These are phyloP conservation scores for Agrochola lota DNA, from an alignment of 2,888 invertebrate species.

Conservation along the genomic window DNA sequence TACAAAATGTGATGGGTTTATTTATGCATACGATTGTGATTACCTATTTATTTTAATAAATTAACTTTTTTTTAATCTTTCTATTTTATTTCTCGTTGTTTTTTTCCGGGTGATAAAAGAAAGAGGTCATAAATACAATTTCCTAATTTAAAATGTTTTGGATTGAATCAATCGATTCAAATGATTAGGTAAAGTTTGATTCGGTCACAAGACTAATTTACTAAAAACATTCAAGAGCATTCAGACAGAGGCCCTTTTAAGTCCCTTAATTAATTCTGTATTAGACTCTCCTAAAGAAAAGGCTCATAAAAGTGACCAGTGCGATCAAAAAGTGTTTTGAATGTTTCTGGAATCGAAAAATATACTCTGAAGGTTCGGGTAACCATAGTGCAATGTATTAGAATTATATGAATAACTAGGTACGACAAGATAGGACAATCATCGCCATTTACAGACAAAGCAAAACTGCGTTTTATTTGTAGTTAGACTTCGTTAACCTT, in stretches of 20 bases:
- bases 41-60: slow-evolving; percentile 40
- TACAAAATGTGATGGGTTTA: slow-evolving; percentile 6
- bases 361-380: background rate
- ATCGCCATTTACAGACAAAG: slow-evolving; percentile 30
- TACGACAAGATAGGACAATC: background rate
- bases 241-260: background rate
- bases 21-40: slow-evolving; percentile 6
- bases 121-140: background rate
- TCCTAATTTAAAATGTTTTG: background rate
- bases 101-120: background rate
- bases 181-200: background rate
- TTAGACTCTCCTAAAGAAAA: background rate
- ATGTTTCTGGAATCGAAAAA: background rate
- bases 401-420: background rate
- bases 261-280: background rate
- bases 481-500: slow-evolving; percentile 50
- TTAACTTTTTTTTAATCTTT: slow-evolving; percentile 9
- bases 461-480: slow-evolving; percentile 40
- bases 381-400: background rate
- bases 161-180: background rate
- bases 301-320: background rate
- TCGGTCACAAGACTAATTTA: background rate
- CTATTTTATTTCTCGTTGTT: slow-evolving; percentile 15
- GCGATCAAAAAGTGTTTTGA: background rate
- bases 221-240: background rate